Conservation (phyloP, 2,888 invertebrate genomes). For the Polietes domitor region DNA sequence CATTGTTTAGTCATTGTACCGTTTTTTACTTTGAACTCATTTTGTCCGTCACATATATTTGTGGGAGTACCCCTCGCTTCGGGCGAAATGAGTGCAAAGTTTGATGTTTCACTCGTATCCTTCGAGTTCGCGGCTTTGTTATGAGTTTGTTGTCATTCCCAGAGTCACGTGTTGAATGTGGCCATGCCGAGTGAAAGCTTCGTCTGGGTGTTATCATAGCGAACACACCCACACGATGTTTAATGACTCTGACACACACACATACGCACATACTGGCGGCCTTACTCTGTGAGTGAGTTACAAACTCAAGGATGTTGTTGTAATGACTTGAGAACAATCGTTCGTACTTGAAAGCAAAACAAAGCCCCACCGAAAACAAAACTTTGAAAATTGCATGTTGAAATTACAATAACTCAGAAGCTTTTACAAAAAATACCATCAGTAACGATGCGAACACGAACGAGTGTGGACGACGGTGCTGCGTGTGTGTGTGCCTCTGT, state of each 20-base stretch:
- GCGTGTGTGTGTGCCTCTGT: not conserved
- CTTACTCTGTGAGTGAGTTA: not conserved
- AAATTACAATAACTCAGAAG: not conserved
- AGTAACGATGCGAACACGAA: not conserved
- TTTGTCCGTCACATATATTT: not conserved
- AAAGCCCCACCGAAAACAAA: not conserved
- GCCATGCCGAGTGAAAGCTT: slow-evolving; percentile 49
- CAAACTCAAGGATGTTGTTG: slow-evolving; percentile 14
- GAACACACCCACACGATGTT: slow-evolving; percentile 20
- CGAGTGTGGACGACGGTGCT: not conserved
- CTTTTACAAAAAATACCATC: not conserved
- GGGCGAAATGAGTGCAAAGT: not conserved
- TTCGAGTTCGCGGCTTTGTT: slow-evolving; percentile 10
- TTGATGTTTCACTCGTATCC: not conserved
- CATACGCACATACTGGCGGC: not conserved
- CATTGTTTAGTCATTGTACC: not conserved
- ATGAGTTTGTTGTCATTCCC: slow-evolving; percentile 50
- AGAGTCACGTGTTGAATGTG: slow-evolving; percentile 65
- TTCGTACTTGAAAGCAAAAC: not conserved
- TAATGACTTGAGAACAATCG: not conserved
- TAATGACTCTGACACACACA: too few species aligned
- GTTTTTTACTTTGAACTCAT: not conserved
- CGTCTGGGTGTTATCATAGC: not conserved
- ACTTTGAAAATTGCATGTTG: not conserved
- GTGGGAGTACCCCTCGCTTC: not conserved